These are phyloP conservation scores for Cherax destructor DNA, from an alignment of 1,140 invertebrate species.

Conservation along the genomic window DNA sequence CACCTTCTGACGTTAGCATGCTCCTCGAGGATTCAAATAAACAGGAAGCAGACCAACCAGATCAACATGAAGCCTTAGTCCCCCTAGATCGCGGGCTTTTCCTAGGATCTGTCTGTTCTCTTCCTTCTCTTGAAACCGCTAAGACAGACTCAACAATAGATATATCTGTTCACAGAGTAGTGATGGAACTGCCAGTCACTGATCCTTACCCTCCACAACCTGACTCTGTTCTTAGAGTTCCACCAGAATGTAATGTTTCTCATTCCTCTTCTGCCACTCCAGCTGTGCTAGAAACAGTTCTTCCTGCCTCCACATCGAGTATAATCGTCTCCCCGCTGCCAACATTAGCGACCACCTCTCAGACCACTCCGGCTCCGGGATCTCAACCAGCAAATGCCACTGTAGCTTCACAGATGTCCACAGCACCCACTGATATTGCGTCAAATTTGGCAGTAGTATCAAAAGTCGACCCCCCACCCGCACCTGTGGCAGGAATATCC, in stretches of 20 bases:
- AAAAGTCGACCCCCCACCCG: background rate
- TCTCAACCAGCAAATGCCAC: background rate
- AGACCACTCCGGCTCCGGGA: background rate
- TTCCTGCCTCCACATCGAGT: background rate
- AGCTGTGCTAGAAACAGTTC: background rate
- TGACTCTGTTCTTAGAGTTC: background rate
- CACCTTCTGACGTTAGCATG: constrained; percentile 11
- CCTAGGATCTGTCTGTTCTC: constrained; percentile 25
- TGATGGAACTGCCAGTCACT: background rate
- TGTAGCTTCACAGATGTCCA: background rate
- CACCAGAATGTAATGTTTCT: background rate
- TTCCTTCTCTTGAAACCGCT: constrained; percentile 35
- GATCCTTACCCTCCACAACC: background rate
- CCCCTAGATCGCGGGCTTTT: background rate
- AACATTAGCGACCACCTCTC: background rate
- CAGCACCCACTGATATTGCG: background rate
- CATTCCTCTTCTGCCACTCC: background rate
- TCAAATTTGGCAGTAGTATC: background rate
- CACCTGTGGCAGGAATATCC: background rate
- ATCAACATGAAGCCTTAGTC: background rate
- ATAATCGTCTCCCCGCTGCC: too few relatives aligned
- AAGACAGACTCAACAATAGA: constrained; percentile 9
- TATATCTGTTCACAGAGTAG: background rate
- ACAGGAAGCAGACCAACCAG: background rate
- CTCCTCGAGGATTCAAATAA: background rate